phyloP scores from a whole-genome alignment of 2,113 vertebrate genomes.

The Dolichallabes microphthalmus region DNA sequence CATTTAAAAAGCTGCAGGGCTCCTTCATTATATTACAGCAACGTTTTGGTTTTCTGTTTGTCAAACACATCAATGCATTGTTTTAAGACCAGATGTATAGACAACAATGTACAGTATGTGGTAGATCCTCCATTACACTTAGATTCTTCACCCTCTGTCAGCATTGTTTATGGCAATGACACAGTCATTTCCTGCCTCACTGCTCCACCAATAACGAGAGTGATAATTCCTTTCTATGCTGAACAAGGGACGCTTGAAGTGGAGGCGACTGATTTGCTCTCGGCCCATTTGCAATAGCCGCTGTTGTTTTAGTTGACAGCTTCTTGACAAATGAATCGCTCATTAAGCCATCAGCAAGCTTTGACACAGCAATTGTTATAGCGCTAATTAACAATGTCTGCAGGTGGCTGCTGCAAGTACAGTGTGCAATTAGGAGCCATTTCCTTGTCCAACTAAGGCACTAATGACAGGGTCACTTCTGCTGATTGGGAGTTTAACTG shows the following conservation, averaged over 20 bases:
- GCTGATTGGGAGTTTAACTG: constrained; percentile 40
- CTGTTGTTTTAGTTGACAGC: constrained; percentile 33
- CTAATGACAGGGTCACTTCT: constrained; percentile 53
- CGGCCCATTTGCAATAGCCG: constrained; percentile 3
- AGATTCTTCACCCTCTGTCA: constrained; percentile 18
- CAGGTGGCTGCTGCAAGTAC: constrained; percentile 33
- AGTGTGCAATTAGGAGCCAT: constrained; percentile 51
- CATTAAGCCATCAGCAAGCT: constrained; percentile 48
- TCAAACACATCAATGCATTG: background rate
- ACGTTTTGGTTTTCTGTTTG: background rate
- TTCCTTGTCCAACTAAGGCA: constrained; percentile 44
- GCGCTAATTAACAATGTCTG: constrained; percentile 46
- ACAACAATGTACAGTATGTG: background rate
- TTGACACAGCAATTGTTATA: constrained; percentile 48
- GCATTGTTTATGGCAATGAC: constrained; percentile 38
- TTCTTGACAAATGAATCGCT: constrained; percentile 47
- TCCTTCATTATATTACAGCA: background rate
- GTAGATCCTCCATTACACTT: constrained; percentile 23
- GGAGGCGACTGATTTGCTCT: constrained; percentile 12
- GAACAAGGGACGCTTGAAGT: constrained; percentile 10
- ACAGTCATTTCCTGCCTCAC: constrained; percentile 38
- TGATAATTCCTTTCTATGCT: constrained; percentile 42
- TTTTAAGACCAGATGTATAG: background rate
- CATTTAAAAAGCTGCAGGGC: background rate
- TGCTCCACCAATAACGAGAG: constrained; percentile 42